phyloP scores from a whole-genome alignment of 2,113 vertebrate genomes.

The Abramis brama region DNA sequence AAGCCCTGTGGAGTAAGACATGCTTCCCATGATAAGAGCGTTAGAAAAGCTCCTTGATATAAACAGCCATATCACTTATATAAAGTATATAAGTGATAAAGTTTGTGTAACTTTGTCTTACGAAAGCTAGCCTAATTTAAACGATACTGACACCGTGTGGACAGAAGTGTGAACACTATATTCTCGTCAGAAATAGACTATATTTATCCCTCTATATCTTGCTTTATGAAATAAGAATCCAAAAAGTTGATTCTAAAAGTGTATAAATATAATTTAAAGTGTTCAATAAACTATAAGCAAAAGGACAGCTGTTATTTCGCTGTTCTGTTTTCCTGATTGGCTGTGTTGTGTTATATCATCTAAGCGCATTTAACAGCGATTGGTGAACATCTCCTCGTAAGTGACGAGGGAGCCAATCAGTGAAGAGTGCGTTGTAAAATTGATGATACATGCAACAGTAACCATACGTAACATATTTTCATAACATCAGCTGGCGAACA shows the following conservation, averaged over 20 bases:
- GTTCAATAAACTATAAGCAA: constrained; percentile 14
- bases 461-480: not conserved
- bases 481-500: constrained; percentile 2
- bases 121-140: too few relatives aligned
- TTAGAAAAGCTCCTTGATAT: not conserved
- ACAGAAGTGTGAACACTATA: not conserved
- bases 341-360: not conserved
- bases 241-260: not conserved
- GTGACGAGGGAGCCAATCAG: constrained; percentile 1
- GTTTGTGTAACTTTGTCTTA: not conserved
- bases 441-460: not conserved
- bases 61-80: too few relatives aligned
- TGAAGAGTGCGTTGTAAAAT: not conserved
- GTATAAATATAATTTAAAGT: not conserved
- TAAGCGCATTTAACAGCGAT: not conserved
- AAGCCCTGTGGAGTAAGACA: not conserved
- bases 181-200: not conserved
- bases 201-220: not conserved
- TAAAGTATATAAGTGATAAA: not conserved
- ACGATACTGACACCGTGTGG: not conserved
- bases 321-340: not conserved
- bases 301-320: not conserved
- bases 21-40: not conserved
- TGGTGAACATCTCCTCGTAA: not conserved
- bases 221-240: not conserved